phyloP scores from a whole-genome alignment of 2,113 vertebrate species.

The Dipodomys spectabilis region DNA sequence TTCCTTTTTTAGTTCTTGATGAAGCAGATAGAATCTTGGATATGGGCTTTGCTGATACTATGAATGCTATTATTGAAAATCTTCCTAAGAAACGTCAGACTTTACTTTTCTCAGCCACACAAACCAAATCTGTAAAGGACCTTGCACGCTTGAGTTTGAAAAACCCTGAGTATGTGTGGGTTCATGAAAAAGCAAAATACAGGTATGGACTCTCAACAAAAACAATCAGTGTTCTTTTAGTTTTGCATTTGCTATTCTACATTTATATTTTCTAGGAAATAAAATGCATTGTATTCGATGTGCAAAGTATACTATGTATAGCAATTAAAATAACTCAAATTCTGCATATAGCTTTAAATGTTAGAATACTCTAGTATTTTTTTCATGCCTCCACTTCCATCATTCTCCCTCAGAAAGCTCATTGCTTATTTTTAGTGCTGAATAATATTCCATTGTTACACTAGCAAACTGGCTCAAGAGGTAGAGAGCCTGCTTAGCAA shows the following conservation, averaged over 20 bases:
- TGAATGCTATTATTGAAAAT: conserved; percentile 98
- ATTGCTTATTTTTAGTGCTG: background rate
- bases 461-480: too few relatives aligned
- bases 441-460: background rate
- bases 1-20: conserved; percentile 91
- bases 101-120: conserved; percentile 97
- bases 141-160: conserved; percentile 96
- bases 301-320: background rate
- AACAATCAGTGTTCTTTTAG: background rate
- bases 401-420: background rate
- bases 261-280: conserved; percentile 17
- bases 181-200: conserved; percentile 97
- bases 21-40: conserved; percentile 98
- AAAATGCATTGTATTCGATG: background rate
- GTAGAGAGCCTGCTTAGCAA: too few relatives aligned
- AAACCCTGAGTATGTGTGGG: conserved; percentile 96
- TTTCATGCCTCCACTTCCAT: too few relatives aligned
- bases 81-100: conserved; percentile 95
- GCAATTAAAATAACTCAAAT: conserved; percentile 40
- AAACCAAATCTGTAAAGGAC: conserved; percentile 97
- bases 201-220: conserved; percentile 84
- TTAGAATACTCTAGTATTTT: too few relatives aligned
- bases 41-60: conserved; percentile 97
- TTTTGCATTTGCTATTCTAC: conserved; percentile 42
- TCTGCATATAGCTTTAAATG: too few relatives aligned